Conservation (phyloP, 2,797 vertebrate genomes). For the Clarias fuscus region DNA sequence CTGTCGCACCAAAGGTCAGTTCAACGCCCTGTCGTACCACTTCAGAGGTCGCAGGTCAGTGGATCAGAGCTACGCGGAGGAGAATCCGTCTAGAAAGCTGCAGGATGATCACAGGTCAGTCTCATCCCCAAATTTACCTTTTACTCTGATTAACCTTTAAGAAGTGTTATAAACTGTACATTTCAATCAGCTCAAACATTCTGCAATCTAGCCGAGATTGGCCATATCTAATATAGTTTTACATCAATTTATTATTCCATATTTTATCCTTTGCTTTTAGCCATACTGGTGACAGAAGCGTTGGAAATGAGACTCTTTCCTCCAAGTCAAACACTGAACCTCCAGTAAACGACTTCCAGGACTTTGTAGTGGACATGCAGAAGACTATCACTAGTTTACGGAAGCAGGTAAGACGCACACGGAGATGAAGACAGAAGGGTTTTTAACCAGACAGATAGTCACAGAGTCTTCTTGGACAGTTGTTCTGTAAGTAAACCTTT, state of each 20-base stretch:
- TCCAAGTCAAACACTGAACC: conserved; percentile 70
- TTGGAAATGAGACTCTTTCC: conserved; percentile 70
- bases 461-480: neutral
- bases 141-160: neutral
- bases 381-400: conserved; percentile 94
- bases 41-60: conserved; percentile 90
- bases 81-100: conserved; percentile 65
- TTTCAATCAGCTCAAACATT: neutral
- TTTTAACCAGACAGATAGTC: neutral
- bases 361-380: conserved; percentile 93
- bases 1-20: conserved; percentile 95
- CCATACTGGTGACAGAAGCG: conserved; percentile 59
- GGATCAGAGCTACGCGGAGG: conserved; percentile 86
- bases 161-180: neutral
- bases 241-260: neutral
- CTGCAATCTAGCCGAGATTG: neutral
- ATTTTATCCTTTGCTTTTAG: conserved; percentile 64
- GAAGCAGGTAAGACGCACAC: conserved; percentile 78
- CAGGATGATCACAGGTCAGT: conserved; percentile 68
- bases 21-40: conserved; percentile 92
- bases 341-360: conserved; percentile 85
- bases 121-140: conserved; percentile 56
- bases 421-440: neutral
- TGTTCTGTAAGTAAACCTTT: neutral
- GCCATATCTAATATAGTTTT: neutral